Conservation (phyloP, 2,888 invertebrate genomes). For the Amphipyra tragopoginis region DNA sequence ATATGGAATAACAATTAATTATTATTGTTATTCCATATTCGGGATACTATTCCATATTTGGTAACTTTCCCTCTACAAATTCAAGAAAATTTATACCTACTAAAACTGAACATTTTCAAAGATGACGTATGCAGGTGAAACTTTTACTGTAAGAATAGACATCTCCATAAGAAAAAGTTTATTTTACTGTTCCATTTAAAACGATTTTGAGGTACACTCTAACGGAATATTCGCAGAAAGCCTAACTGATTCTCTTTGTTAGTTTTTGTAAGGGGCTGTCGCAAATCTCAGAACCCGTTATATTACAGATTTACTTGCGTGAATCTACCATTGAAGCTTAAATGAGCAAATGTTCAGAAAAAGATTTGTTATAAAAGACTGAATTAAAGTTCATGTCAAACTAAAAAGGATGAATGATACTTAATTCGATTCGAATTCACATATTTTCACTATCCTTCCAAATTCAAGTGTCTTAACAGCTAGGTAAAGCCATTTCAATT, state of each 20-base stretch:
- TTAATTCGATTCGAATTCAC: too few relatives aligned
- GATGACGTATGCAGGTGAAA: slow-evolving; percentile 19
- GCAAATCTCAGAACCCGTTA: slow-evolving; percentile 20
- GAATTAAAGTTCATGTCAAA: not conserved
- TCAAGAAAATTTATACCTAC: too few relatives aligned
- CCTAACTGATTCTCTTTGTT: slow-evolving; percentile 13
- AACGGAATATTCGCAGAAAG: slow-evolving; percentile 26
- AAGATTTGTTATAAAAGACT: not conserved
- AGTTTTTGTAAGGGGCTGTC: slow-evolving; percentile 9
- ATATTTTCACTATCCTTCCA: too few relatives aligned
- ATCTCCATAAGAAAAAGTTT: slow-evolving; percentile 50
- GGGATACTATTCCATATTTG: too few relatives aligned
- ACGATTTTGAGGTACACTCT: slow-evolving; percentile 7
- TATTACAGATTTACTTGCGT: slow-evolving; percentile 6
- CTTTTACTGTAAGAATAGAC: slow-evolving; percentile 41
- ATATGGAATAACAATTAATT: too few relatives aligned
- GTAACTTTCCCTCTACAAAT: too few relatives aligned
- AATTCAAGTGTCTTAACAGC: too few relatives aligned
- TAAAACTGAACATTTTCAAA: slow-evolving; percentile 9
- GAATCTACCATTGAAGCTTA: not conserved
- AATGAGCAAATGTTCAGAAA: not conserved
- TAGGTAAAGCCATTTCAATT: too few relatives aligned
- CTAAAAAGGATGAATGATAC: not conserved
- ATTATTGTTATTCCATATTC: too few relatives aligned
- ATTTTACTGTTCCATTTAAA: slow-evolving; percentile 8